Conservation (phyloP, 2,888 invertebrate species). For the Cetonia aurata region DNA sequence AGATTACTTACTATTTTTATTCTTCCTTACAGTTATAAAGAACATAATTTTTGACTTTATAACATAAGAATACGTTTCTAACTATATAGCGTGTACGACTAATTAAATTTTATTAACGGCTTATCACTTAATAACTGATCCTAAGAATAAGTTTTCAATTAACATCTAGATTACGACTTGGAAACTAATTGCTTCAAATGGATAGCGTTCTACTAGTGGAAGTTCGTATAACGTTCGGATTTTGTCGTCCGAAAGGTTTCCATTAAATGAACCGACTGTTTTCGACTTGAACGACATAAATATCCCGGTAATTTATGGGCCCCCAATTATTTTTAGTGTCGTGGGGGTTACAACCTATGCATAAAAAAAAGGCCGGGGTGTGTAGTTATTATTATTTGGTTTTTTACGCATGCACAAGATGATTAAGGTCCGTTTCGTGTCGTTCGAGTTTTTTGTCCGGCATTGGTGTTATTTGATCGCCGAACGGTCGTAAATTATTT, state of each 20-base stretch:
- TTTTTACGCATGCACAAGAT: slow-evolving; percentile 37
- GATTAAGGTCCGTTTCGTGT: slow-evolving; percentile 30
- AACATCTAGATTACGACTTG: slow-evolving; percentile 11
- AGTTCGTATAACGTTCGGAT: neutral
- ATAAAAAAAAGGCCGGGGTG: slow-evolving; percentile 46
- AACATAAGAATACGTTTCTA: too few relatives aligned
- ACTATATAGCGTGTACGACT: neutral
- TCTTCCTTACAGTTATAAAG: too few relatives aligned
- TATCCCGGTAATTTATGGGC: slow-evolving; percentile 42
- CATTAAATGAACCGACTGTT: slow-evolving; percentile 44
- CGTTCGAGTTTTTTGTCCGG: slow-evolving; percentile 37
- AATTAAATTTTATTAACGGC: slow-evolving; percentile 17
- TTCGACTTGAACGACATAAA: slow-evolving; percentile 43
- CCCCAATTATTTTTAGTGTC: slow-evolving; percentile 44
- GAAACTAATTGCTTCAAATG: slow-evolving; percentile 3
- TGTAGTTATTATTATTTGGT: slow-evolving; percentile 33
- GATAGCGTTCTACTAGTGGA: neutral
- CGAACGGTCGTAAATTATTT: slow-evolving; percentile 31
- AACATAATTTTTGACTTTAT: too few relatives aligned
- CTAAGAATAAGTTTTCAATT: slow-evolving; percentile 27
- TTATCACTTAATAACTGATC: slow-evolving; percentile 32
- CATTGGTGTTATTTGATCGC: slow-evolving; percentile 42
- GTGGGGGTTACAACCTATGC: slow-evolving; percentile 47
- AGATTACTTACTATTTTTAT: too few relatives aligned
- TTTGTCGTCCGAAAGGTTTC: slow-evolving; percentile 31